Evolutionary conservation across 2,797 vertebrate species (phyloP).

Genomic region (Poliocrania exsul): DNA sequence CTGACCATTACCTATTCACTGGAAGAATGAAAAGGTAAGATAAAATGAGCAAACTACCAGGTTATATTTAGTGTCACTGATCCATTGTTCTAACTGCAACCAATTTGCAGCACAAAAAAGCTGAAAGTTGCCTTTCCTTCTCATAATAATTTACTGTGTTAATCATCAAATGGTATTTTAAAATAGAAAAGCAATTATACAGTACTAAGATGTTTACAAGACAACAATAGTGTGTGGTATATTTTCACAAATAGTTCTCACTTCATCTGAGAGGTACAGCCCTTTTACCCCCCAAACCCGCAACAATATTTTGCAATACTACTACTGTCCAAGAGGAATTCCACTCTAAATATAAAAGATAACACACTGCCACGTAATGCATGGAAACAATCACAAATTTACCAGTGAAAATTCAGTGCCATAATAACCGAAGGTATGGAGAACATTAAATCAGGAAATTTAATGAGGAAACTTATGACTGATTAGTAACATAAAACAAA

Average conservation of each 20-base stretch:
- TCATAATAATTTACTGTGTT: not conserved
- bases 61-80: not conserved
- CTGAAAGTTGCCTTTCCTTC: not conserved
- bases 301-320: not conserved
- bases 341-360: not conserved
- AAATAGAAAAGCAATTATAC: not conserved
- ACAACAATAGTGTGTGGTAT: not conserved
- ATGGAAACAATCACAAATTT: not conserved
- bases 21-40: not conserved
- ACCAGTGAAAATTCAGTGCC: not conserved
- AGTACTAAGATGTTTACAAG: not conserved
- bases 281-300: not conserved
- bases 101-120: not conserved
- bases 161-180: not conserved
- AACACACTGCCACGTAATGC: not conserved
- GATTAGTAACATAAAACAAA: not conserved
- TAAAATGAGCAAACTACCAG: constrained; percentile 8
- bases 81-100: not conserved
- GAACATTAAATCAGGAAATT: not conserved
- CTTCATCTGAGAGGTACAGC: not conserved
- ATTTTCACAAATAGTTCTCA: not conserved
- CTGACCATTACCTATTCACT: not conserved
- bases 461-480: not conserved
- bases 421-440: not conserved
- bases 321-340: not conserved